Evolutionary conservation across 2,113 vertebrate species (phyloP).

Genomic region (Triplophysa rosa): DNA sequence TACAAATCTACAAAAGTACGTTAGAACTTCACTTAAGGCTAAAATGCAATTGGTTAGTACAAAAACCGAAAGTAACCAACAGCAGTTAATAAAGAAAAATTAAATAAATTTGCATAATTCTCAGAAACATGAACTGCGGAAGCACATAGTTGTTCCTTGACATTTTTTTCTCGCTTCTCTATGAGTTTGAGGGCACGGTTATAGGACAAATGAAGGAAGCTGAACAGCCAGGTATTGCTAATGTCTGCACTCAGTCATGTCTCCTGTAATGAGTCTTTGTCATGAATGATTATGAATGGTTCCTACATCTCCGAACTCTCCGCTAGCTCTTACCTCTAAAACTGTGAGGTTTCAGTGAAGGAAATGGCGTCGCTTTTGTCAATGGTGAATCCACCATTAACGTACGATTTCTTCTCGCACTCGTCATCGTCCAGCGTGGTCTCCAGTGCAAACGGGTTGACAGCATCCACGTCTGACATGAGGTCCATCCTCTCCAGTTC

Average conservation of each 20-base stretch:
- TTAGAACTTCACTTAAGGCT: slow-evolving; percentile 4
- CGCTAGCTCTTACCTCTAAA: slow-evolving; percentile 69
- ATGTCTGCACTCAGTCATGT: slow-evolving; percentile 59
- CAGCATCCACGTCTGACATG: slow-evolving; percentile 84
- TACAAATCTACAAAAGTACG: background rate
- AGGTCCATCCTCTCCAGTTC: slow-evolving; percentile 90
- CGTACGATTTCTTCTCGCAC: slow-evolving; percentile 87
- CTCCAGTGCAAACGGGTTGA: slow-evolving; percentile 93
- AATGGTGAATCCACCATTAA: slow-evolving; percentile 92
- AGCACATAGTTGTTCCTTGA: slow-evolving; percentile 58
- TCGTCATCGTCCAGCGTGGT: slow-evolving; percentile 82
- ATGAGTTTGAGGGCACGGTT: slow-evolving; percentile 58
- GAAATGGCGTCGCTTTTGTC: slow-evolving; percentile 95
- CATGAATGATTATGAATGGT: slow-evolving; percentile 56
- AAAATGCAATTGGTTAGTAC: slow-evolving; percentile 34
- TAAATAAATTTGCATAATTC: slow-evolving; percentile 55
- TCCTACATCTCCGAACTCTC: slow-evolving; percentile 35
- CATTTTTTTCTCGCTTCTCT: slow-evolving; percentile 17
- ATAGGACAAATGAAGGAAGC: slow-evolving; percentile 34
- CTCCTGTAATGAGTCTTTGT: slow-evolving; percentile 44
- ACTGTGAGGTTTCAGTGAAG: slow-evolving; percentile 96
- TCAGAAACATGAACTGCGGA: slow-evolving; percentile 69
- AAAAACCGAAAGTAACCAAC: slow-evolving; percentile 39
- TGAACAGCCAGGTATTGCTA: slow-evolving; percentile 65
- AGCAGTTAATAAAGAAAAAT: slow-evolving; percentile 43